Conservation (phyloP, 2,113 vertebrate genomes). For the Chrysochloris asiatica region DNA sequence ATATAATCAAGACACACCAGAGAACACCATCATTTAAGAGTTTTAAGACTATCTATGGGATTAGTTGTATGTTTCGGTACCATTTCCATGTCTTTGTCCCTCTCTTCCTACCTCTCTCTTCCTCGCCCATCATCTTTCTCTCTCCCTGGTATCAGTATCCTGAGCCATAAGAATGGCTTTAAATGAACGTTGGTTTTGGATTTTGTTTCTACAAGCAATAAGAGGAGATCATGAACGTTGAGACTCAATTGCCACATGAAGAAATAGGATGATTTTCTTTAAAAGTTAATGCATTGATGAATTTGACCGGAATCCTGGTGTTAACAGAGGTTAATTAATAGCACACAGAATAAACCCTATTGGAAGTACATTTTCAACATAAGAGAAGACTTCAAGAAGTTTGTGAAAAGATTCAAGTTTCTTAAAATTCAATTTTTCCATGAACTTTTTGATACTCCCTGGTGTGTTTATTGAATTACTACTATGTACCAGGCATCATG, state of each 20-base stretch:
- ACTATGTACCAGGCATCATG: neutral
- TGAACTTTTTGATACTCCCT: too few relatives aligned
- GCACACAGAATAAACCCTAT: constrained; percentile 1
- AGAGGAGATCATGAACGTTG: neutral
- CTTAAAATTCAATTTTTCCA: too few relatives aligned
- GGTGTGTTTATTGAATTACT: constrained; percentile 36
- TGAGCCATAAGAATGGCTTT: neutral
- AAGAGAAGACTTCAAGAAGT: too few relatives aligned
- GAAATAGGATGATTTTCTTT: constrained; percentile 12
- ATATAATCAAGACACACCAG: neutral
- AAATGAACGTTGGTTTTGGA: neutral
- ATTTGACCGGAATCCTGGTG: too few relatives aligned
- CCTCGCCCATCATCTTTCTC: neutral
- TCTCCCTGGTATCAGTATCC: neutral
- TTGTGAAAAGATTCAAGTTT: too few relatives aligned
- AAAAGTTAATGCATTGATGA: constrained; percentile 43
- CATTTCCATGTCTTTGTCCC: neutral
- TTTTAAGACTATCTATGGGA: neutral
- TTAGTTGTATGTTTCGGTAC: neutral
- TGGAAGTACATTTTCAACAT: constrained; percentile 20
- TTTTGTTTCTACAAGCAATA: constrained; percentile 4
- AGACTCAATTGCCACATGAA: neutral
- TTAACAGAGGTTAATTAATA: constrained; percentile 1
- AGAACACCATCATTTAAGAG: neutral
- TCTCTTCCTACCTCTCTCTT: neutral